Conservation (phyloP, 2,113 vertebrate genomes). For the Hoplias malabaricus region DNA sequence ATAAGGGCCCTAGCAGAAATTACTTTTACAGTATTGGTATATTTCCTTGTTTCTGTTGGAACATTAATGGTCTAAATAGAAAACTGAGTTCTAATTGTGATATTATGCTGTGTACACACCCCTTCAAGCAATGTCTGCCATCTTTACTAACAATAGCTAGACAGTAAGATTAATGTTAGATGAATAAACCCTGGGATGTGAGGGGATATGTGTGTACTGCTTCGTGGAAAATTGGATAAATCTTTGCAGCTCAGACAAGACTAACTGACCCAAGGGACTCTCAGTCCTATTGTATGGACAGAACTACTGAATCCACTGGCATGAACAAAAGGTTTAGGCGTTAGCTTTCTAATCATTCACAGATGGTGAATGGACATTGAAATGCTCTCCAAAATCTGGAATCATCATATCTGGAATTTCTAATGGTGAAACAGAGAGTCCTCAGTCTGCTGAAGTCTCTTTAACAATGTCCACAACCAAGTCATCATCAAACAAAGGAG, state of each 20-base stretch:
- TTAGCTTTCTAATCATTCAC: not conserved
- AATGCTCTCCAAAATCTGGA: not conserved
- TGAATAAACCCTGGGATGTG: not conserved
- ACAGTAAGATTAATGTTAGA: not conserved
- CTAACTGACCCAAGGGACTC: not conserved
- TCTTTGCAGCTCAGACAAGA: not conserved
- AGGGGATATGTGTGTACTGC: not conserved
- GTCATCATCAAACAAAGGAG: no score
- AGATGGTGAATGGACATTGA: not conserved
- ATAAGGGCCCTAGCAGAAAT: no score
- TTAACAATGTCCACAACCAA: not conserved
- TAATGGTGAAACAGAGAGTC: not conserved
- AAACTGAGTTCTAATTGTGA: no score
- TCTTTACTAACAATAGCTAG: not conserved
- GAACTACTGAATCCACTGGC: not conserved
- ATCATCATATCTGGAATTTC: slow-evolving; percentile 4
- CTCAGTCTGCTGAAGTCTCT: not conserved
- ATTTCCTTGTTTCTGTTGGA: no score
- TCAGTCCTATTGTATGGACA: not conserved
- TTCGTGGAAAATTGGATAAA: not conserved
- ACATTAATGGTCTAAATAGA: no score
- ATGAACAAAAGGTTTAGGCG: not conserved
- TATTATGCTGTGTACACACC: no score
- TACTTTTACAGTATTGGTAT: no score
- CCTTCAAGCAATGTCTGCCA: not conserved